Base-by-base conservation (phyloP, 23 tunicate species). In the Clavelina lepadiformis region DNA sequence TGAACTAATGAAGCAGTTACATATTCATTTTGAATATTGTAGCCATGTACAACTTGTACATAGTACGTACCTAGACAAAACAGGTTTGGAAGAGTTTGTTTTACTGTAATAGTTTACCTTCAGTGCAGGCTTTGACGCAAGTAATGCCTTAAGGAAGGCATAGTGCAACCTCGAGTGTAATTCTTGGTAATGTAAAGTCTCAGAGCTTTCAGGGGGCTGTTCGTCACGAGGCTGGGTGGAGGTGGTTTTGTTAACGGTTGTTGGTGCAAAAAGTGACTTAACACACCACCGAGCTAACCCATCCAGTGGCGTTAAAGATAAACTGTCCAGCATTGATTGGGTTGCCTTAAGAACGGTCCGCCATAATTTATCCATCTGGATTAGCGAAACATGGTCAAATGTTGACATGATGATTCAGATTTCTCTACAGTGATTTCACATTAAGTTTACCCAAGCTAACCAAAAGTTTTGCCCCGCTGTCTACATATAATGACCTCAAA, bases 361-460 rank as follows among this genome's bases (percentile, higher is more conserved):
- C 95, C 95, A 86, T 26, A 86, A 63, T 51, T 86, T 82, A 37
- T 86, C 95, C 78, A 86, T 70, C 77, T 86, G 60, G 19, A 64
- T 18, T n/a, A n/a, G n/a, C n/a, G n/a, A n/a, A n/a, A n/a, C n/a
- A n/a, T n/a, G n/a, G n/a, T n/a, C n/a, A n/a, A n/a, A n/a, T n/a
- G n/a, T n/a, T n/a, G n/a, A n/a, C n/a, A n/a, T n/a, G n/a, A n/a
- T n/a, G n/a, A n/a, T n/a, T n/a, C n/a, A n/a, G n/a, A n/a, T n/a
- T n/a, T n/a, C n/a, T n/a, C n/a, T n/a, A n/a, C n/a, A n/a, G n/a
- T n/a, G n/a, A n/a, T n/a, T n/a, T n/a, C n/a, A n/a, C n/a, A n/a
- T n/a, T n/a, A n/a, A n/a, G n/a, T n/a, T n/a, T n/a, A n/a, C n/a
- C n/a, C n/a, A n/a, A n/a, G n/a, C n/a, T n/a, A n/a, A n/a, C n/a